These are phyloP conservation scores for Gambusia yucatana DNA, from an alignment of 2,797 vertebrate genomes.

Conservation along the genomic window DNA sequence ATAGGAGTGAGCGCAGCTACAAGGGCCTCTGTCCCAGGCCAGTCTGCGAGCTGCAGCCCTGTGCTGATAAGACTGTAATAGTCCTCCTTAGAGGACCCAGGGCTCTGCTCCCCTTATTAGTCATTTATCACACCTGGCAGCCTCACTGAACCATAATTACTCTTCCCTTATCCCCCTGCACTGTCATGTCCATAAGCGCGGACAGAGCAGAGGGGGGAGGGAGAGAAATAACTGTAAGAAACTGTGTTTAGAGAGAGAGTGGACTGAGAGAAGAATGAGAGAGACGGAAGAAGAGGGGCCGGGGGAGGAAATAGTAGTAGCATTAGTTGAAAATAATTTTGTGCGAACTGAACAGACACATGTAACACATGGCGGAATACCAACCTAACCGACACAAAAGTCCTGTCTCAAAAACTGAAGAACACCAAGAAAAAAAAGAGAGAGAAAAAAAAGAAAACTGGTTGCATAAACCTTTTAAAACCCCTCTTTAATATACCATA, in stretches of 20 bases:
- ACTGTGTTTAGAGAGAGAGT: slow-evolving; percentile 63
- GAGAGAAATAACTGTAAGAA: slow-evolving; percentile 69
- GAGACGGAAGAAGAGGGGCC: slow-evolving; percentile 46
- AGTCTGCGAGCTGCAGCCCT: slow-evolving; percentile 84
- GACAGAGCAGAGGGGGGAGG: slow-evolving; percentile 62
- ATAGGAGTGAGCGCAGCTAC: slow-evolving; percentile 77
- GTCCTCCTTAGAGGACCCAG: slow-evolving; percentile 96
- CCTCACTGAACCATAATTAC: slow-evolving; percentile 99
- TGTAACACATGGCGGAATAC: slow-evolving; percentile 83
- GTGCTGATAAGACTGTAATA: slow-evolving; percentile 99
- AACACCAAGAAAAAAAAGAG: not conserved
- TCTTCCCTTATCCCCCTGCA: slow-evolving; percentile 97
- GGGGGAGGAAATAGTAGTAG: not conserved
- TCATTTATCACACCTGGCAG: slow-evolving; percentile 99
- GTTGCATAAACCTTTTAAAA: slow-evolving; percentile 45
- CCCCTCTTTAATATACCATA: slow-evolving; percentile 58
- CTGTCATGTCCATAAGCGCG: slow-evolving; percentile 95
- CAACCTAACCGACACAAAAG: slow-evolving; percentile 78
- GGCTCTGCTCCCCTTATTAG: slow-evolving; percentile 97
- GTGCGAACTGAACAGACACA: slow-evolving; percentile 46
- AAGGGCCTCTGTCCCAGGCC: slow-evolving; percentile 87
- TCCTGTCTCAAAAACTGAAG: slow-evolving; percentile 71
- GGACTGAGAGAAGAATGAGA: slow-evolving; percentile 60
- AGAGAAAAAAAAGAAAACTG: not conserved
- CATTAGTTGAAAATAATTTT: slow-evolving; percentile 44